These are phyloP conservation scores for Schizaphis graminum DNA, from an alignment of 2,888 invertebrate species.

Conservation along the genomic window DNA sequence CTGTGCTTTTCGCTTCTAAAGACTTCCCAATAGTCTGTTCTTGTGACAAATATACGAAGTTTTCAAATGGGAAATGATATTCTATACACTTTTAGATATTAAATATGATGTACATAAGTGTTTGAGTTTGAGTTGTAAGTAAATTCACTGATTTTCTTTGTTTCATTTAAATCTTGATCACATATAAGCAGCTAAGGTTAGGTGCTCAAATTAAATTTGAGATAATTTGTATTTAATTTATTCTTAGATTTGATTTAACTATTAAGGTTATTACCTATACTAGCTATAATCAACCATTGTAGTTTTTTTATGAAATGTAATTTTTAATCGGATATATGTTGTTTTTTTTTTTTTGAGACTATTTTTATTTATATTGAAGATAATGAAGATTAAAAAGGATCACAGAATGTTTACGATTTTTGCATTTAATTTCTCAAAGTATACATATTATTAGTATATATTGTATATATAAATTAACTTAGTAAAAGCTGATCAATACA, in stretches of 20 bases:
- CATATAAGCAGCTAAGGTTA: neutral
- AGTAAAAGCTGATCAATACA: too few relatives aligned
- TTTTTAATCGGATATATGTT: neutral
- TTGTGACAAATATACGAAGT: neutral
- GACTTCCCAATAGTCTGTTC: neutral
- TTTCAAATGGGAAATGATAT: neutral
- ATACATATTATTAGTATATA: too few relatives aligned
- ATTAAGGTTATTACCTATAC: neutral
- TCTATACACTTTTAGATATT: neutral
- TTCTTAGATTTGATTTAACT: neutral
- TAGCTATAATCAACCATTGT: neutral
- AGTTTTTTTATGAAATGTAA: too few relatives aligned
- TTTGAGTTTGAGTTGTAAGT: neutral
- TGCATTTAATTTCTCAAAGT: neutral
- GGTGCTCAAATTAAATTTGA: neutral
- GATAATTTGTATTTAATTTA: neutral
- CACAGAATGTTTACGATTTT: neutral
- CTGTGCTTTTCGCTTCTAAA: neutral
- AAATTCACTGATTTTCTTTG: neutral
- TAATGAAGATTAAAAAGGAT: neutral
- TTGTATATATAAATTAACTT: too few relatives aligned
- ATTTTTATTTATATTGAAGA: neutral
- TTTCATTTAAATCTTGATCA: neutral
- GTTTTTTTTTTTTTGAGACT: neutral
- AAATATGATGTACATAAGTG: neutral